Conservation (phyloP, 2,797 vertebrate genomes). For the Pyrocephalus nanus region DNA sequence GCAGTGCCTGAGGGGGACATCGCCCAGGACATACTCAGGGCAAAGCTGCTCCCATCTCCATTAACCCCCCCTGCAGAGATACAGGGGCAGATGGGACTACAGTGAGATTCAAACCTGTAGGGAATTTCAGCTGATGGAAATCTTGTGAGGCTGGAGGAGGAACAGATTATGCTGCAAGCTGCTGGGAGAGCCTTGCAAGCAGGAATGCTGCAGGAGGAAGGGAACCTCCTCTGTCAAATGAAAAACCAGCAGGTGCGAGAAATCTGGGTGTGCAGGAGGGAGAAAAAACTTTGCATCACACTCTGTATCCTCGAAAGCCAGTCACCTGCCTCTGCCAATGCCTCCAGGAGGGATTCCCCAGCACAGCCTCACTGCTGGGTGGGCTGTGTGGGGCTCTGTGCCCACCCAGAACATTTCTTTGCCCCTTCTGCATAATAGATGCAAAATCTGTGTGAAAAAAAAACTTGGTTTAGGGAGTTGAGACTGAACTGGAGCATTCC, state of each 20-base stretch:
- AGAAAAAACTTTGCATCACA: neutral
- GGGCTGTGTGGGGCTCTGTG: neutral
- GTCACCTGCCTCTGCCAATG: neutral
- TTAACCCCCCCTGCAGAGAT: neutral
- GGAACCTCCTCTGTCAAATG: slow-evolving; percentile 23
- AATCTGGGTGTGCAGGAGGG: neutral
- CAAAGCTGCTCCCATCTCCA: neutral
- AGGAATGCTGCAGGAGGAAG: neutral
- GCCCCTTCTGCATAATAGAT: neutral
- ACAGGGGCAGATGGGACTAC: neutral
- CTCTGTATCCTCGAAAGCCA: neutral
- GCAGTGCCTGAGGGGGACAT: neutral
- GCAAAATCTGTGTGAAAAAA: neutral
- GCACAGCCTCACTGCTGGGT: rapidly evolving
- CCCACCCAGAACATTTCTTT: neutral
- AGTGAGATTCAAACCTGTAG: neutral
- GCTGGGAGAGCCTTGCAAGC: neutral
- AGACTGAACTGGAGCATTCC: neutral
- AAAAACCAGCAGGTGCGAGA: slow-evolving; percentile 39
- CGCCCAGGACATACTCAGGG: neutral
- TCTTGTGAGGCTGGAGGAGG: neutral
- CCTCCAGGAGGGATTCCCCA: neutral
- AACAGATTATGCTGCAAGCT: slow-evolving; percentile 46
- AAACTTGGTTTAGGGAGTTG: neutral
- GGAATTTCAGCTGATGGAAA: neutral